A percentile compares a stretch with the other conserved stretches of the same genome.
phyloP scores from a whole-genome alignment of 1,140 invertebrate species.

The Pseudomyrmex gracilis region DNA sequence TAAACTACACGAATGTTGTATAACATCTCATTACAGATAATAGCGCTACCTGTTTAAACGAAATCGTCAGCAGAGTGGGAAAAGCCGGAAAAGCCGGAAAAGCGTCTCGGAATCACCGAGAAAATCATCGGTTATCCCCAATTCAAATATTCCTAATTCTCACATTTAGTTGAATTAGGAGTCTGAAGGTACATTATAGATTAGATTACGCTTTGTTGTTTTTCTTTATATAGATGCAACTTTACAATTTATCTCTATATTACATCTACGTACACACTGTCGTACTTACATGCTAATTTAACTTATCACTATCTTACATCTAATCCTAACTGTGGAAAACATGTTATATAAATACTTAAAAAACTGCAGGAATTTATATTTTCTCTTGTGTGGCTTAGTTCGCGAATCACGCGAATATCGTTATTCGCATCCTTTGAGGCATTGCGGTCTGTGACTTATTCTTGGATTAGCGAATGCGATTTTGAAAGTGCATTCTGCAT shows the following conservation, averaged over 20 bases:
- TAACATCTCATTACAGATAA: neutral
- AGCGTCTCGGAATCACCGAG: neutral
- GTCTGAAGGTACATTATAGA: too few relatives aligned
- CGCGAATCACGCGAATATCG: neutral
- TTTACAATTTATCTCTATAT: too few relatives aligned
- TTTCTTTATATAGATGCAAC: too few relatives aligned
- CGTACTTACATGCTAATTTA: too few relatives aligned
- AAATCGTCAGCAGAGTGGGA: neutral
- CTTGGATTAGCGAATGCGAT: neutral
- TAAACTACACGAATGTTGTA: neutral
- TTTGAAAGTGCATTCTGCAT: neutral
- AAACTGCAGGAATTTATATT: too few relatives aligned
- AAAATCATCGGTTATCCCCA: neutral
- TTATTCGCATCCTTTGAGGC: constrained; percentile 12
- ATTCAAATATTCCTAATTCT: neutral
- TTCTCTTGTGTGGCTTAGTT: neutral
- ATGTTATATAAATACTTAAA: too few relatives aligned
- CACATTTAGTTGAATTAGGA: too few relatives aligned
- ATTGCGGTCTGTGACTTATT: neutral
- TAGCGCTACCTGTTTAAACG: neutral
- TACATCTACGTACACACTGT: too few relatives aligned
- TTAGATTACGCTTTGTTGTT: too few relatives aligned
- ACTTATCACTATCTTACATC: too few relatives aligned
- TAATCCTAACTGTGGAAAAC: too few relatives aligned
- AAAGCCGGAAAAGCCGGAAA: neutral